Base-by-base conservation (phyloP, 2,888 invertebrate genomes). In the Eristalinus aeneus region DNA sequence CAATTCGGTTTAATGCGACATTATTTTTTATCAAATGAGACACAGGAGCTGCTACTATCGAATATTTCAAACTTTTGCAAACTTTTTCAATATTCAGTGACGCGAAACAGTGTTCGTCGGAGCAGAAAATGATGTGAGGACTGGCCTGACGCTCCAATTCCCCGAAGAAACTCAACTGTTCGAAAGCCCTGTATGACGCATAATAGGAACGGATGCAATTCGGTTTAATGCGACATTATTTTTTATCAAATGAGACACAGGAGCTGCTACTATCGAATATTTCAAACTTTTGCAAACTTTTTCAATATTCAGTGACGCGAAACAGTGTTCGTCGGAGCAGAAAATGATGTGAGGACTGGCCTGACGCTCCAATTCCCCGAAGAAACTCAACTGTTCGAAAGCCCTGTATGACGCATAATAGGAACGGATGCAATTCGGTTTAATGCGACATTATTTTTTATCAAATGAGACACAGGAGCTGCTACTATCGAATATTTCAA, bases 21-120 rank as follows among this genome's bases (percentile, higher is more conserved):
- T n/a, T n/a, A n/a, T n/a, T n/a, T n/a, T n/a, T n/a, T n/a, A n/a
- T n/a, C n/a, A n/a, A n/a, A n/a, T n/a, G n/a, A n/a, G n/a, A n/a
- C n/a, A n/a, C n/a, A n/a, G n/a, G n/a, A n/a, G n/a, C n/a, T n/a
- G n/a, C n/a, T n/a, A n/a, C n/a, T n/a, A n/a, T n/a, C n/a, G n/a
- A n/a, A n/a, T n/a, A n/a, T n/a, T 78, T 68, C 73, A 83, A 83
- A 73, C 16, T 69, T 78, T 69, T 69, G 79, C 36, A 74, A 78
- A 73, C 74, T 64, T 74, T 64, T 77, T 34, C 73, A 67, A 60
- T 56, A 69, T 36, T 34, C 56, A 46, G 46, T 22, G 23, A 31
- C 72, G 20, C 67, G 65, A 68, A 73, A 68, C 32, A 22, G 63
- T 46, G 56, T 32, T 67, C 67, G 56, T 9, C 39, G 27, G 46